Base-by-base conservation (phyloP, 2,113 vertebrate genomes). In the Eubucco bourcierii region DNA sequence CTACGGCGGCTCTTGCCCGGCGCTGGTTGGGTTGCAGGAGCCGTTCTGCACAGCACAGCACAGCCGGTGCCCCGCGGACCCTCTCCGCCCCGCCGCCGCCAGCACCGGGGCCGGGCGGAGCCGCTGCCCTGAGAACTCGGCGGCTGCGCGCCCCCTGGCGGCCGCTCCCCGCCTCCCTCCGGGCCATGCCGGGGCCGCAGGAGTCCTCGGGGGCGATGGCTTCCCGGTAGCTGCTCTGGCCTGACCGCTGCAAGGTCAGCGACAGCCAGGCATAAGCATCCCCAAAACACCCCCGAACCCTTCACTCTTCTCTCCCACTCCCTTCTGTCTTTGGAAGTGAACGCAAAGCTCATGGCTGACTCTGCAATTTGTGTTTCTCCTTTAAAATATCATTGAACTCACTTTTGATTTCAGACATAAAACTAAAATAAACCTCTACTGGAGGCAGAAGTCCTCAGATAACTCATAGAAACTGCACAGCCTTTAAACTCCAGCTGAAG, bases 141-240 rank as follows among this genome's bases (percentile, higher is more conserved):
- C 29, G 7, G 41, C 50, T 34, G 64, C 20, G 65, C 87, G 64
- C 39, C 50, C 73, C 50, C 79, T 58, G 58, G 39, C 50, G 14
- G 28, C 67, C 9, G 2, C 13, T 19, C 46, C n/a, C 28, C 28
- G 15, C 9, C 6, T 10, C 27, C 64, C 39, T 14, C 12, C 1
- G 31, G 41, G 1, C 23, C 1, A 41, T 1, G 2, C 17, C 23
- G 4, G 31, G 25, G 23, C n/a, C 34, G 34, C 61, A 56, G 27
- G 28, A 56, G 29, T 50, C 12, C 5, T 5, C 2, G 15, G 6
- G 6, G n/a, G 19, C 1, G 37, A 39, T 2, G 4, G 5, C 8
- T 5, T 9, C 6, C 2, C 5, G 1, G 23, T 44, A 12, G 9
- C 33, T 29, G 11, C 53, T 59, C 68, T 66, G 4, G 0, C 41